phyloP scores from a whole-genome alignment of 2,113 vertebrate genomes.

The Cyphomyrus plagiostoma region DNA sequence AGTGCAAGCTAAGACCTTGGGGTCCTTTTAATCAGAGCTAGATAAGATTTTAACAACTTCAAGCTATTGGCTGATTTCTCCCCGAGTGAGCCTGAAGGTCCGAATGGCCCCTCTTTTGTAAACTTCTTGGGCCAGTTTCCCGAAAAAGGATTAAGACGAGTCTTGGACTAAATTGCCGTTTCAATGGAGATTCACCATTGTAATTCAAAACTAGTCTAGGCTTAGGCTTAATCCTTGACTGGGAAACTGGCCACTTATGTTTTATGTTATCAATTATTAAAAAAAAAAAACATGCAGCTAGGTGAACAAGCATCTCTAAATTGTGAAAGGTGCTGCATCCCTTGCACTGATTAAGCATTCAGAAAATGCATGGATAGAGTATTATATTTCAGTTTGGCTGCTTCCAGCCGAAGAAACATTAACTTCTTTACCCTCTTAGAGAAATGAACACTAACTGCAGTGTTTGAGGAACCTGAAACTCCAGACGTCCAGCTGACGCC shows the following conservation, averaged over 20 bases:
- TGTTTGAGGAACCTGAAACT: neutral
- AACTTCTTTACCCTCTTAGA: neutral
- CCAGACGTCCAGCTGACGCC: neutral
- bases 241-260: neutral
- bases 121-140: no score
- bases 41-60: neutral
- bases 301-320: neutral
- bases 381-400: neutral
- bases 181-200: no score
- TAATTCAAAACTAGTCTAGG: no score
- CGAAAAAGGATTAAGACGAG: no score
- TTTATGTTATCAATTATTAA: neutral
- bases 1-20: neutral
- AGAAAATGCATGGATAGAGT: neutral
- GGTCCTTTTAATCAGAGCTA: neutral
- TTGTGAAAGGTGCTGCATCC: neutral
- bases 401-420: neutral
- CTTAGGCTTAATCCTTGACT: no score
- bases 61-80: no score
- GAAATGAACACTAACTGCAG: neutral
- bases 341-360: neutral
- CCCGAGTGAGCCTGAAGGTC: neutral
- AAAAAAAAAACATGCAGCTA: neutral
- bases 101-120: neutral
- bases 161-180: no score